Evolutionary conservation across 2,888 invertebrate genomes (phyloP), one percentile per base, ranked within the genome.

Genomic region (Drosophila fulvimacula): DNA sequence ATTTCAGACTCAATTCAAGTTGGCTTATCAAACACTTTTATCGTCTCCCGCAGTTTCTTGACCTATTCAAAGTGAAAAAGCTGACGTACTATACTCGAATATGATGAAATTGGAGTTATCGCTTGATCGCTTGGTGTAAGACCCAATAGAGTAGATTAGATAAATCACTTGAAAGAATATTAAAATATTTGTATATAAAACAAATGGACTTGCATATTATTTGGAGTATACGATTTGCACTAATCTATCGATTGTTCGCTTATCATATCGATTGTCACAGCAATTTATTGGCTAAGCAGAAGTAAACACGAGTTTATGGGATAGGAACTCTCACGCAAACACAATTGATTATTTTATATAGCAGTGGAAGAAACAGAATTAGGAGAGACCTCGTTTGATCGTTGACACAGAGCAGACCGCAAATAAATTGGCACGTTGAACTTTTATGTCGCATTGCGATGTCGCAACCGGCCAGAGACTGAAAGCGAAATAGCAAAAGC

Each of bases 351-450:
- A 19, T 49, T 6, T 24, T 15, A 21, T 34, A 24, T 36, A 36
- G 49, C 6, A 11, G 27, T 11, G 17, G 46, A 27, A 27, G n/a
- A n/a, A n/a, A n/a, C n/a, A n/a, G n/a, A n/a, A n/a, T 44, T 17
- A 30, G 32, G 30, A 48, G 51, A 68, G 60, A 83, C 83, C 83
- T 83, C 34, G 48, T 10, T 10, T 10, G 49, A 36, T 75, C 61
- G 67, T 53, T 64, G 53, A 69, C 46, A 46, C 82, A 79, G 63
- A 79, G 66, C 9, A 89, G 75, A 38, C 79, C 75, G 74, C 89
- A 87, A 81, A 85, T 67, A 75, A 76, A 81, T 70, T 87, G 42
- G 73, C 85, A 89, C 75, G 76, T 74, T 69, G 61, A 58, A 51
- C 52, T 69, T 67, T 73, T 81, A 39, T 63, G 63, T 59, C 88